A percentile compares a stretch with the other conserved stretches of the same genome.
Evolutionary conservation across 2,888 invertebrate genomes (phyloP).

Genomic region (Parasteatoda lunata): DNA sequence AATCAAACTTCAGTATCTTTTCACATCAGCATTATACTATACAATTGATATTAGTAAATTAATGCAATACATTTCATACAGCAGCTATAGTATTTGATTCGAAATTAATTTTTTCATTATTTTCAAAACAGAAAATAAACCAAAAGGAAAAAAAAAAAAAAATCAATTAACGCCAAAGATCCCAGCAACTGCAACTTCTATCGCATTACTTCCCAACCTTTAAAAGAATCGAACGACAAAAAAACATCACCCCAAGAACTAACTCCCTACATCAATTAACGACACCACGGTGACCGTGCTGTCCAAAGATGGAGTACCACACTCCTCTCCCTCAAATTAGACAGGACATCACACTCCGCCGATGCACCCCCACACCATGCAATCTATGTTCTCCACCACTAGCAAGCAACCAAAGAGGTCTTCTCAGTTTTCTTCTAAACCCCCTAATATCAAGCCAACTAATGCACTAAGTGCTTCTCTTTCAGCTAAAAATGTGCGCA

Average conservation of each 20-base stretch:
- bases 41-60: no score
- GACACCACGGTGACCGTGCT: conserved; percentile 35
- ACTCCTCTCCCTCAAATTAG: conserved; percentile 41
- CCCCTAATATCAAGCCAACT: conserved; percentile 53
- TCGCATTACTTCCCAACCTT: neutral
- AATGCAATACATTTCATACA: no score
- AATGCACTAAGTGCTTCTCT: conserved; percentile 59
- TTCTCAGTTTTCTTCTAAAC: conserved; percentile 51
- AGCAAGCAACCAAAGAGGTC: conserved; percentile 19
- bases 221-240: neutral
- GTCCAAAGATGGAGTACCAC: neutral
- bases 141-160: neutral
- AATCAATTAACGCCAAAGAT: neutral
- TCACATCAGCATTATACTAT: no score
- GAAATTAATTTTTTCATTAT: no score
- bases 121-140: no score
- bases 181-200: neutral
- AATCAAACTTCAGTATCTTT: no score
- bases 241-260: conserved; percentile 1
- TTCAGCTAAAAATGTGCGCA: neutral
- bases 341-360: neutral
- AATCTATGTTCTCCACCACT: neutral
- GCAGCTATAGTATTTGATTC: no score
- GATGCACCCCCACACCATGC: neutral
- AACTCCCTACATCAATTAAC: conserved; percentile 48